Evolutionary conservation across 2,888 invertebrate genomes (phyloP).

Genomic region (Norana najaformis): DNA sequence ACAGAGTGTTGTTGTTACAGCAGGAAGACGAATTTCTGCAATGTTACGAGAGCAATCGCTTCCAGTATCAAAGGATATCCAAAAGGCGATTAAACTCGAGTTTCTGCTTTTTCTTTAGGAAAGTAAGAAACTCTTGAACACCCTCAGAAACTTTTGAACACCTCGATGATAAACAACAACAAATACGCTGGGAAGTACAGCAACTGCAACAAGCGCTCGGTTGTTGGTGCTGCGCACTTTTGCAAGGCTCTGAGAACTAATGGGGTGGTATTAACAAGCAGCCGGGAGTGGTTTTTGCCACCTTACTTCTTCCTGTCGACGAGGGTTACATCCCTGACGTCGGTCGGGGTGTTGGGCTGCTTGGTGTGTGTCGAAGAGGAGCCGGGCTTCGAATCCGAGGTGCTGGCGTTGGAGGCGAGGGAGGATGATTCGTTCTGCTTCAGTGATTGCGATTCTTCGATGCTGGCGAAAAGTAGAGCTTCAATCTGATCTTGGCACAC

Average conservation of each 20-base stretch:
- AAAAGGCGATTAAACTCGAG: neutral
- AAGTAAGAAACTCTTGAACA: too few species aligned
- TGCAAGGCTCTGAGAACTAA: too few species aligned
- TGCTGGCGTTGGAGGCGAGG: too few species aligned
- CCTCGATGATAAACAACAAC: too few species aligned
- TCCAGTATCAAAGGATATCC: neutral
- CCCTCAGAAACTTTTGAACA: too few species aligned
- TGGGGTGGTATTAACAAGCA: too few species aligned
- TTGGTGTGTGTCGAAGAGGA: neutral
- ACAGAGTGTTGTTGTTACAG: neutral
- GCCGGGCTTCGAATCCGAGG: neutral
- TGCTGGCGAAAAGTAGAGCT: conserved; percentile 13
- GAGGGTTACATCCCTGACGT: neutral
- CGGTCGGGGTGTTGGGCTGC: neutral
- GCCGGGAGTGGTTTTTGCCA: neutral
- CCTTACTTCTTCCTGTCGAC: conserved; percentile 13
- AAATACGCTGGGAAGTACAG: too few species aligned
- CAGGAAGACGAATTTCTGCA: neutral
- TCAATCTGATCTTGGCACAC: conserved; percentile 3
- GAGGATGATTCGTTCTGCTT: too few species aligned
- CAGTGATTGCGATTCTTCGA: neutral
- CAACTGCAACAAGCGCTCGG: too few species aligned
- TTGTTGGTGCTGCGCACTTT: too few species aligned
- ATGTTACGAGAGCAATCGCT: neutral
- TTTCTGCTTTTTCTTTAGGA: too few species aligned